Conservation (phyloP, 1,140 invertebrate genomes). For the Elymnias hypermnestra region DNA sequence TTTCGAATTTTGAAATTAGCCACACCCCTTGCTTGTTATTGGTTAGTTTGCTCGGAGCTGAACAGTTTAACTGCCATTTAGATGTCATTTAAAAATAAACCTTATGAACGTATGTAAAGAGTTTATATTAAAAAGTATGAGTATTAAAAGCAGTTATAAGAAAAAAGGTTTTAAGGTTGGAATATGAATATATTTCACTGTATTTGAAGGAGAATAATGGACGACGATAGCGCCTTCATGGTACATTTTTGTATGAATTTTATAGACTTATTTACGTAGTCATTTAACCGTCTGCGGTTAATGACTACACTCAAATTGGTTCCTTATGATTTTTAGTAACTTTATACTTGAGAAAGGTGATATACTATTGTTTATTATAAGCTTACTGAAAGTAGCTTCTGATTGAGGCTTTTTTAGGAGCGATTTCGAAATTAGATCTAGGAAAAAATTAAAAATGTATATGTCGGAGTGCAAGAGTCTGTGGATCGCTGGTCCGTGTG, state of each 20-base stretch:
- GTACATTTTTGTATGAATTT: slow-evolving; percentile 15
- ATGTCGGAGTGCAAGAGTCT: too few relatives aligned
- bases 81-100: slow-evolving; percentile 10
- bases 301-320: slow-evolving; percentile 1
- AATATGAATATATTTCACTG: slow-evolving; percentile 33
- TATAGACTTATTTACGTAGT: slow-evolving; percentile 9
- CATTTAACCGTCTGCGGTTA: background rate
- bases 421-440: too few relatives aligned
- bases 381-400: too few relatives aligned
- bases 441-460: too few relatives aligned
- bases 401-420: too few relatives aligned
- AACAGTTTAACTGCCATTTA: slow-evolving; percentile 6
- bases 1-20: slow-evolving; percentile 62
- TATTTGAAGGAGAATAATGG: slow-evolving; percentile 33
- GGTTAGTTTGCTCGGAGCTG: slow-evolving; percentile 22
- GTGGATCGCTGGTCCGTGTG: too few relatives aligned
- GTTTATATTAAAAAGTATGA: background rate
- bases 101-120: background rate
- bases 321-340: too few relatives aligned
- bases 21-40: slow-evolving; percentile 59
- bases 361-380: too few relatives aligned
- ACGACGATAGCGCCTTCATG: slow-evolving; percentile 16
- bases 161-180: slow-evolving; percentile 28
- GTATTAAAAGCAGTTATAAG: slow-evolving; percentile 18
- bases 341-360: too few relatives aligned